These are phyloP conservation scores for Sardinella longiceps DNA, from an alignment of 2,797 vertebrate species.

Conservation along the genomic window DNA sequence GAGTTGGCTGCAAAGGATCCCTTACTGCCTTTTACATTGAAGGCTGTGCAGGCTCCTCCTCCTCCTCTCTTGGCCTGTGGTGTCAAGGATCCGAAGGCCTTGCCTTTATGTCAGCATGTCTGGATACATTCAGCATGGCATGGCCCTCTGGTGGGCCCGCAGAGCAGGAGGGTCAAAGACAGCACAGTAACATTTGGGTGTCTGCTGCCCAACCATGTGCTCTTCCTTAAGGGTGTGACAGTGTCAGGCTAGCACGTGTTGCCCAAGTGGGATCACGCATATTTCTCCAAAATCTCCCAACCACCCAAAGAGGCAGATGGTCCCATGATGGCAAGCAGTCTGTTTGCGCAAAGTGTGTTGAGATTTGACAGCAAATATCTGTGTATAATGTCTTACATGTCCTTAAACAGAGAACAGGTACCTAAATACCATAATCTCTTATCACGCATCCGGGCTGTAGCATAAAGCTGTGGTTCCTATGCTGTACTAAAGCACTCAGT, in stretches of 20 bases:
- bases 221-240: slow-evolving; percentile 54
- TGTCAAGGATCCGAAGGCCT: slow-evolving; percentile 54
- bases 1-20: slow-evolving; percentile 3
- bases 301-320: slow-evolving; percentile 56
- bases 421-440: background rate
- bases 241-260: slow-evolving; percentile 62
- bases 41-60: slow-evolving; percentile 44
- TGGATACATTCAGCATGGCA: slow-evolving; percentile 65
- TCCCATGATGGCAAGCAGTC: slow-evolving; percentile 34
- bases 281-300: slow-evolving; percentile 48
- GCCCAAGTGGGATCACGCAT: slow-evolving; percentile 48
- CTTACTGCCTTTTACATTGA: slow-evolving; percentile 13
- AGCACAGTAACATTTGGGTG: slow-evolving; percentile 59
- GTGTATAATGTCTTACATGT: background rate
- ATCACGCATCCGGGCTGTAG: background rate
- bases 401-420: background rate
- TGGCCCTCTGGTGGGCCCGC: slow-evolving; percentile 55
- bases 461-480: too few relatives aligned
- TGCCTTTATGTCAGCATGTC: slow-evolving; percentile 51
- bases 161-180: slow-evolving; percentile 59
- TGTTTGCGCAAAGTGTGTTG: slow-evolving; percentile 34
- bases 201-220: slow-evolving; percentile 62
- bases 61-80: slow-evolving; percentile 62
- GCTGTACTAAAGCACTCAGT: too few relatives aligned
- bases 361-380: background rate